phyloP scores from a whole-genome alignment of 2,113 vertebrate species.

The Bos indicus region DNA sequence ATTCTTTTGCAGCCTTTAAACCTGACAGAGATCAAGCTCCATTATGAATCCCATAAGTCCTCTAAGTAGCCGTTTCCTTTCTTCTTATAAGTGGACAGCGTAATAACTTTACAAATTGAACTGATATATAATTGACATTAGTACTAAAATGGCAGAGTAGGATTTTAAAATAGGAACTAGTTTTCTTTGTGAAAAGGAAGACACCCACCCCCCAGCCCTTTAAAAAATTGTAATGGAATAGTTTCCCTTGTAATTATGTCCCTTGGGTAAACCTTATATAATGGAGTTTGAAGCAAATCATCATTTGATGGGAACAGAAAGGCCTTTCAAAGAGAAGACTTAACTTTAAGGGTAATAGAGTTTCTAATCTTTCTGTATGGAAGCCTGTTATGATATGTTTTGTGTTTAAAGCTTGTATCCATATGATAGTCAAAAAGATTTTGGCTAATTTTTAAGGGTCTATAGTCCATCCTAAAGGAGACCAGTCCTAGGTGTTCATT shows the following conservation, averaged over 20 bases:
- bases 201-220: conserved; percentile 34
- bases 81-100: conserved; percentile 46
- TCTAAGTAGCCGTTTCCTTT: conserved; percentile 67
- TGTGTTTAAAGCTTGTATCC: background rate
- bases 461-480: too few relatives aligned
- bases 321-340: background rate
- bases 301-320: background rate
- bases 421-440: background rate
- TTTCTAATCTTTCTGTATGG: background rate
- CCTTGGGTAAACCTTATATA: conserved; percentile 51
- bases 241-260: conserved; percentile 62
- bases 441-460: background rate
- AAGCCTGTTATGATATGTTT: background rate
- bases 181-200: conserved; percentile 61
- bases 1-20: conserved; percentile 58
- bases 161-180: conserved; percentile 61
- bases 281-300: conserved; percentile 13
- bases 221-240: conserved; percentile 31
- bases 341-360: background rate
- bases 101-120: conserved; percentile 72
- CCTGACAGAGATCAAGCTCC: conserved; percentile 68
- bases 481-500: too few relatives aligned
- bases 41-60: conserved; percentile 67
- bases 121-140: conserved; percentile 53
- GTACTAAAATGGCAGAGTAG: conserved; percentile 68